Conservation (phyloP, 2,888 invertebrate genomes). For the Teleiodes luculella region DNA sequence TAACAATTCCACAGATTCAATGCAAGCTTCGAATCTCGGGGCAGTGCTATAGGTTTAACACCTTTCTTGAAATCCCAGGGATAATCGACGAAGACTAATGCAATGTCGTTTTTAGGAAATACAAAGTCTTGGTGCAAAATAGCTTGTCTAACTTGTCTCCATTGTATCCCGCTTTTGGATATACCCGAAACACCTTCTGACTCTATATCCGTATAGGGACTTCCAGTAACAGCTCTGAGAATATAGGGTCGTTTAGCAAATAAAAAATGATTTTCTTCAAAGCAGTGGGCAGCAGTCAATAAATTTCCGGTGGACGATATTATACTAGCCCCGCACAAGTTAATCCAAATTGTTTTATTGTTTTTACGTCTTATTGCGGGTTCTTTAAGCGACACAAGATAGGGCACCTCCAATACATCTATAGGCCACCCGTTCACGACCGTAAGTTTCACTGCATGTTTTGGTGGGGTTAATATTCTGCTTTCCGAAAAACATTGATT, state of each 20-base stretch:
- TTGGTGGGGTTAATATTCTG: slow-evolving; percentile 46
- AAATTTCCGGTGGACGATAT: slow-evolving; percentile 37
- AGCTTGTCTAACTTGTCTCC: slow-evolving; percentile 30
- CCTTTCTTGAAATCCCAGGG: slow-evolving; percentile 33
- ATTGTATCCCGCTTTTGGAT: slow-evolving; percentile 26
- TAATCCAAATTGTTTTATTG: slow-evolving; percentile 36
- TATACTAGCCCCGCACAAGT: slow-evolving; percentile 57
- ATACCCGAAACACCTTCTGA: slow-evolving; percentile 26
- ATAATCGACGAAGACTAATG: slow-evolving; percentile 35
- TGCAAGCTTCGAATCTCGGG: background rate
- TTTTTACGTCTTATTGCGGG: slow-evolving; percentile 17
- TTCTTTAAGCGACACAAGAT: slow-evolving; percentile 54
- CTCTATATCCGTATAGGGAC: slow-evolving; percentile 30
- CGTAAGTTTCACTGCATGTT: slow-evolving; percentile 35
- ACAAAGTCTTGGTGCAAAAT: slow-evolving; percentile 30
- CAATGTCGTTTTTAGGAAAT: slow-evolving; percentile 49
- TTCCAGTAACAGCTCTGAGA: slow-evolving; percentile 49
- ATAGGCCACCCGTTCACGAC: slow-evolving; percentile 48
- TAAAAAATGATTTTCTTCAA: slow-evolving; percentile 46
- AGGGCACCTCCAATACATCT: slow-evolving; percentile 40
- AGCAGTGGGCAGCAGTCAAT: slow-evolving; percentile 60
- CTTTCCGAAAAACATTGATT: slow-evolving; percentile 24
- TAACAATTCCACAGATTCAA: background rate
- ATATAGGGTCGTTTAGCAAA: slow-evolving; percentile 29
- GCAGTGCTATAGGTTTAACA: background rate